Base-by-base conservation (phyloP, 1,140 invertebrate genomes). In the Caenorhabditis inopinata region DNA sequence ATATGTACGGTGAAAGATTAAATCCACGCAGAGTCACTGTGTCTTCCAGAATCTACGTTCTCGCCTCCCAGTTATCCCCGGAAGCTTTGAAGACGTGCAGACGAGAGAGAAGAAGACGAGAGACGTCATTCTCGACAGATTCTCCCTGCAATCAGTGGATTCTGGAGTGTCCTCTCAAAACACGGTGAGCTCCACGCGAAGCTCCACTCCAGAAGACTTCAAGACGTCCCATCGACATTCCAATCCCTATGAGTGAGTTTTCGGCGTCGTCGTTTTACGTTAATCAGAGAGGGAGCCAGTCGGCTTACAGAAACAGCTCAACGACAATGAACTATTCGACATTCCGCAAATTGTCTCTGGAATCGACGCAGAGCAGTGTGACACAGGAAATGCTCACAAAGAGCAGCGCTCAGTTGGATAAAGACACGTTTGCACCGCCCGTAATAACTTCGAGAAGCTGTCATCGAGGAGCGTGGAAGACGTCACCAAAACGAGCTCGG, bases 241-340 rank as follows among this genome's bases (percentile, higher is more conserved):
- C 9, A 68, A 68, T 12, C 35, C 38, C 23, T 68, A 68, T 21
- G 58, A 68, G 58, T 68, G 38, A 38, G 32, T 42, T n/a, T n/a
- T n/a, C n/a, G n/a, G n/a, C n/a, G n/a, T n/a, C n/a, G n/a, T 42
- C 38, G 38, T 42, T 7, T 5, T 7, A 42, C 5, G 14, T 7
- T 5, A 42, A 42, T 7, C 5, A 42, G 14, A 42, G 14, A 14
- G 38, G 14, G 14, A 42, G 38, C 5, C 21, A 68, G 58, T 21
- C 32, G 32, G 32, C 18, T 68, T 68, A 42, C n/a, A 68, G 58
- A 11, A 35, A 38, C 25, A 68, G 58, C 38, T 68, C 58, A 42
- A 68, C 58, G 9, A 68, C 58, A 21, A 68, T 68, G 58, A 68
- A 68, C n/a, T 68, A 68, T 18, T 68, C 58, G n/a, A 68, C 58